Percentiles rank a stretch among this genome's conserved stretches.
phyloP scores from a whole-genome alignment of 2,113 vertebrate species.

The Apus apus region DNA sequence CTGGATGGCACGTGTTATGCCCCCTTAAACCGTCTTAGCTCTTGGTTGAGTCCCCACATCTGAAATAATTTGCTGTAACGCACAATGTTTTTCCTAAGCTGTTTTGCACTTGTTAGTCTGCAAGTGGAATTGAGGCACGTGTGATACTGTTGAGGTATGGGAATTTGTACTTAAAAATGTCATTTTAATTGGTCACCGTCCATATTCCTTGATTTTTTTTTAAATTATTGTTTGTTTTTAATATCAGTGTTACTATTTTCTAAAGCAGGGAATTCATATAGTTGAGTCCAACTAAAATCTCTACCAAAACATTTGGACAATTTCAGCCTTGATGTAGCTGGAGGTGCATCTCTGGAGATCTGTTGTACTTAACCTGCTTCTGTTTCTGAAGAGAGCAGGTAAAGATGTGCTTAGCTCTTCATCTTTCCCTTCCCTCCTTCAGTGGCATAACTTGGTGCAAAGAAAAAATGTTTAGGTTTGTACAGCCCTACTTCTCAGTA shows the following conservation, averaged over 20 bases:
- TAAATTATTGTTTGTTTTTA: background rate
- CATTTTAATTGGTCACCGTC: background rate
- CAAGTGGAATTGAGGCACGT: background rate
- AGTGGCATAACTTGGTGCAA: background rate
- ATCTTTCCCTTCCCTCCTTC: background rate
- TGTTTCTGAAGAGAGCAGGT: background rate
- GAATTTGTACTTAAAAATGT: background rate
- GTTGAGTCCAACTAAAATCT: background rate
- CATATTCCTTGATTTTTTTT: background rate
- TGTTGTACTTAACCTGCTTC: background rate
- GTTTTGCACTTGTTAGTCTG: background rate
- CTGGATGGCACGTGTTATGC: background rate
- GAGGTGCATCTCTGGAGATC: background rate
- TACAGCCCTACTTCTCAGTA: background rate
- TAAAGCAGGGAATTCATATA: background rate
- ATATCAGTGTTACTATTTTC: background rate
- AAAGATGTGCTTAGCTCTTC: background rate
- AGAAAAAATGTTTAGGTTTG: background rate
- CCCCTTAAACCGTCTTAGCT: background rate
- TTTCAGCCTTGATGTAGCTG: background rate
- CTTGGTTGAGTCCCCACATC: fast-evolving
- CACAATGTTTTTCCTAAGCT: background rate
- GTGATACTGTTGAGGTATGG: background rate
- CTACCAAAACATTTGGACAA: background rate
- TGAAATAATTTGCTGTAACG: background rate